Conservation (phyloP, 2,797 vertebrate genomes). For the Gymnopithys bicolor region DNA sequence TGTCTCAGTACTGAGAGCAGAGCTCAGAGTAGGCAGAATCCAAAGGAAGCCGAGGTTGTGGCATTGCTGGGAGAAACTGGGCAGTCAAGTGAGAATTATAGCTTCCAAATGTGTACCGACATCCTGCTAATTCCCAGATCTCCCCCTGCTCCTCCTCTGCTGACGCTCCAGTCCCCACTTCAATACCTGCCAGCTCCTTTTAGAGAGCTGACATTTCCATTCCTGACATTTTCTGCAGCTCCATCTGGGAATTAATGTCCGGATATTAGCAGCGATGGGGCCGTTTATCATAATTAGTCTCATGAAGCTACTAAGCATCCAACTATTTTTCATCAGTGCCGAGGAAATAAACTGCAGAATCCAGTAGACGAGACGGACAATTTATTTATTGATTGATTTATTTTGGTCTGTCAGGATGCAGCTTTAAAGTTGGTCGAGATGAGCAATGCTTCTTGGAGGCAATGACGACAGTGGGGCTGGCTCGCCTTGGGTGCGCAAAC, state of each 20-base stretch:
- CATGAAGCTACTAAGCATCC: constrained; percentile 73
- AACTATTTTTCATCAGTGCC: constrained; percentile 62
- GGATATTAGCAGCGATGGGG: constrained; percentile 73
- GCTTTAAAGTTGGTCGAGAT: constrained; percentile 49
- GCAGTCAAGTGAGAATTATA: constrained; percentile 22
- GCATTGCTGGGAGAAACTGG: background rate
- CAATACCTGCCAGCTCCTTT: constrained; percentile 72
- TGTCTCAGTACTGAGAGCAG: background rate
- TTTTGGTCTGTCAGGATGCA: constrained; percentile 67
- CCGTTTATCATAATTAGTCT: constrained; percentile 77
- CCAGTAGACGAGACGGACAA: constrained; percentile 48
- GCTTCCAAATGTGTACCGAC: constrained; percentile 14
- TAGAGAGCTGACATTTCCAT: constrained; percentile 75
- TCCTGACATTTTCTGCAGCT: constrained; percentile 74
- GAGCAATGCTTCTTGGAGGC: constrained; percentile 40
- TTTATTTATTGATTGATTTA: constrained; percentile 74
- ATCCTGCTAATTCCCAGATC: constrained; percentile 40
- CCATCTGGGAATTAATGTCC: constrained; percentile 77
- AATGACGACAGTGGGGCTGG: constrained; percentile 20
- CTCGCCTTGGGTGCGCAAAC: constrained; percentile 1
- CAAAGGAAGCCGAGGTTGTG: background rate
- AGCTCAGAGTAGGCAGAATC: background rate
- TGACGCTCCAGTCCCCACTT: constrained; percentile 59
- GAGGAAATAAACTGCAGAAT: constrained; percentile 72
- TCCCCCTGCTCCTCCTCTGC: constrained; percentile 41